A percentile compares a stretch with the other conserved stretches of the same genome.
These are phyloP conservation scores for Arenaria interpres DNA, from an alignment of 2,113 vertebrate species.

Conservation along the genomic window DNA sequence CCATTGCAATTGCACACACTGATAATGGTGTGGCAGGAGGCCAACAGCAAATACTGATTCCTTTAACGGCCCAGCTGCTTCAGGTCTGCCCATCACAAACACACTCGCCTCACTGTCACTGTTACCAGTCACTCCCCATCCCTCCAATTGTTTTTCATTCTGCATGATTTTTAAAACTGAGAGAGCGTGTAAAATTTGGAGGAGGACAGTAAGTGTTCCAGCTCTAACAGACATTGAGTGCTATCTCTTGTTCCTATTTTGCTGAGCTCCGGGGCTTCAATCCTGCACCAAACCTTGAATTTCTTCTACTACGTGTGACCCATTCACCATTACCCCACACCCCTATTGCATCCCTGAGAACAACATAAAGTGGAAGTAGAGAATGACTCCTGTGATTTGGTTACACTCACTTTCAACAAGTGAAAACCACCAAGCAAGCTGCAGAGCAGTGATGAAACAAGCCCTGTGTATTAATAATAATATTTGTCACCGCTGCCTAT, in stretches of 20 bases:
- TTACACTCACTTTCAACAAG: background rate
- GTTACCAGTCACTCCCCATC: background rate
- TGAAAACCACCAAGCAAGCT: conserved; percentile 4
- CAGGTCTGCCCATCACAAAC: conserved; percentile 3
- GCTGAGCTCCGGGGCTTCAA: background rate
- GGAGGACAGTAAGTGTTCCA: background rate
- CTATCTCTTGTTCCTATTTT: background rate
- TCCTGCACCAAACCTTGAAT: background rate
- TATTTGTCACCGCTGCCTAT: conserved; percentile 33
- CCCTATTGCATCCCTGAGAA: background rate
- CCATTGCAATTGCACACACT: background rate
- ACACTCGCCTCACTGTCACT: background rate
- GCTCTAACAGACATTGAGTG: background rate
- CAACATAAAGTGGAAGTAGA: background rate
- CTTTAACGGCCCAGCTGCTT: background rate
- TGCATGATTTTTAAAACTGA: background rate
- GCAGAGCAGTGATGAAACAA: background rate
- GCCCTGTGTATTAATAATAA: background rate
- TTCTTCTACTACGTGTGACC: background rate
- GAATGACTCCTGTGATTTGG: background rate
- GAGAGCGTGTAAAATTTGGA: background rate
- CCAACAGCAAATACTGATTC: conserved; percentile 1
- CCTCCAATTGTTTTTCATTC: background rate
- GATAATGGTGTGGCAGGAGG: conserved; percentile 22
- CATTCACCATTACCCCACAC: background rate